A percentile compares a stretch with the other conserved stretches of the same genome.
Evolutionary conservation across 2,113 vertebrate genomes (phyloP).

Genomic region (Caranx melampygus): DNA sequence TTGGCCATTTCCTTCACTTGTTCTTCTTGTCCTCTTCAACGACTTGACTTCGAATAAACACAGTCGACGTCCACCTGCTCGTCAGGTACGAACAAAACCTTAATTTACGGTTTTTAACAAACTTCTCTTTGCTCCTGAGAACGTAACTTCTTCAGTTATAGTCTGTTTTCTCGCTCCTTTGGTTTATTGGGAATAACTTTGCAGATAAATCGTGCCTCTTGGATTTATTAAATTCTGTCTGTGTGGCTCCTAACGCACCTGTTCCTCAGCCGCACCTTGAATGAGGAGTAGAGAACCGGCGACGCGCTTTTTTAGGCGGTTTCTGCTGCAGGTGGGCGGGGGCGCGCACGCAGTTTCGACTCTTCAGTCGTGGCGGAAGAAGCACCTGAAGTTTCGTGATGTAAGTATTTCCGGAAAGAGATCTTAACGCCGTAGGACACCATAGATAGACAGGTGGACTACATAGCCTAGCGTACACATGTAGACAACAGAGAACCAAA

Average conservation of each 20-base stretch:
- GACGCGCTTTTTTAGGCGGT: slow-evolving; percentile 76
- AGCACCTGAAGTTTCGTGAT: slow-evolving; percentile 75
- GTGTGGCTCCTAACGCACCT: slow-evolving; percentile 65
- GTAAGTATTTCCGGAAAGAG: slow-evolving; percentile 41
- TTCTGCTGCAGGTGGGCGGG: slow-evolving; percentile 70
- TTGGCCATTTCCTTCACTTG: slow-evolving; percentile 86
- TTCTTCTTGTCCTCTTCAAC: slow-evolving; percentile 1
- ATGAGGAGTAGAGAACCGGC: slow-evolving; percentile 45
- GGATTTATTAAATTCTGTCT: neutral
- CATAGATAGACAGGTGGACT: neutral
- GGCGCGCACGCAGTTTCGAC: slow-evolving; percentile 81
- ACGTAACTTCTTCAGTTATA: neutral
- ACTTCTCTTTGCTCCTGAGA: neutral
- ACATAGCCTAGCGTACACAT: neutral
- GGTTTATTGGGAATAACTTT: neutral
- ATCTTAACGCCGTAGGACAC: neutral
- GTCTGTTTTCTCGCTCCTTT: neutral
- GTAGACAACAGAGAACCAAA: too few species aligned
- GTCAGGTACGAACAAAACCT: slow-evolving; percentile 1
- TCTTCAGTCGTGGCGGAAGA: slow-evolving; percentile 24
- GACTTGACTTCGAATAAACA: neutral
- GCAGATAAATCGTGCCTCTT: neutral
- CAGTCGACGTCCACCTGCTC: slow-evolving; percentile 54
- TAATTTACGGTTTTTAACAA: neutral
- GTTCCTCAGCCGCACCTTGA: slow-evolving; percentile 78